phyloP scores from a whole-genome alignment of 2,888 invertebrate genomes.

The Sphecodes monilicornis region DNA sequence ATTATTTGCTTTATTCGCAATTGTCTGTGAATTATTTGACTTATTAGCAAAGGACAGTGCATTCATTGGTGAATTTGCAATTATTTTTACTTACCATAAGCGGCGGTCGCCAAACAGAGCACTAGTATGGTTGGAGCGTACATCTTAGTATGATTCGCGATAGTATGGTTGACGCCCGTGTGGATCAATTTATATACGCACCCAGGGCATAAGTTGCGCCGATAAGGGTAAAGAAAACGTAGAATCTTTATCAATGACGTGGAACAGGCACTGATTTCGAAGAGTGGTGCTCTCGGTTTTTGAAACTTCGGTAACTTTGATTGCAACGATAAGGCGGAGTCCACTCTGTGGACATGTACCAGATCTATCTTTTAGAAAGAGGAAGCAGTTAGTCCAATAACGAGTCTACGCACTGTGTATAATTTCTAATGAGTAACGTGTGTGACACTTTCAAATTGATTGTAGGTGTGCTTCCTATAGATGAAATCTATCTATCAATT shows the following conservation, averaged over 20 bases:
- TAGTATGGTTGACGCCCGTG: background rate
- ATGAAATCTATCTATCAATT: background rate
- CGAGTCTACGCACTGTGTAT: background rate
- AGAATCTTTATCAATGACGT: slow-evolving; percentile 27
- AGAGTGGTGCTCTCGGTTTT: background rate
- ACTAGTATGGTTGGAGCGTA: background rate
- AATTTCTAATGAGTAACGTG: background rate
- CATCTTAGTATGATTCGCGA: slow-evolving; percentile 26
- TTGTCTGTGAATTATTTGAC: background rate
- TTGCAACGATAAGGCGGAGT: slow-evolving; percentile 7
- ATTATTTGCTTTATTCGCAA: background rate
- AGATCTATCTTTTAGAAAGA: background rate
- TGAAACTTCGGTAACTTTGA: slow-evolving; percentile 21
- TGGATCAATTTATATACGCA: slow-evolving; percentile 46
- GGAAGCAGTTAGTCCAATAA: slow-evolving; percentile 31
- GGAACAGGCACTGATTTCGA: background rate
- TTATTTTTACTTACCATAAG: slow-evolving; percentile 28
- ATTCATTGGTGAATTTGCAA: background rate
- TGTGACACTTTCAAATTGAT: slow-evolving; percentile 14
- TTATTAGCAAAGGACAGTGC: background rate
- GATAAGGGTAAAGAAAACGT: slow-evolving; percentile 43
- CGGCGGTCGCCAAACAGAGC: slow-evolving; percentile 29
- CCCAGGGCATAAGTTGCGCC: background rate
- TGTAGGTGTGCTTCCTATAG: background rate
- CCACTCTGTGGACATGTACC: background rate